Conservation (phyloP, 2,888 invertebrate genomes). For the Amphipoea lucens region DNA sequence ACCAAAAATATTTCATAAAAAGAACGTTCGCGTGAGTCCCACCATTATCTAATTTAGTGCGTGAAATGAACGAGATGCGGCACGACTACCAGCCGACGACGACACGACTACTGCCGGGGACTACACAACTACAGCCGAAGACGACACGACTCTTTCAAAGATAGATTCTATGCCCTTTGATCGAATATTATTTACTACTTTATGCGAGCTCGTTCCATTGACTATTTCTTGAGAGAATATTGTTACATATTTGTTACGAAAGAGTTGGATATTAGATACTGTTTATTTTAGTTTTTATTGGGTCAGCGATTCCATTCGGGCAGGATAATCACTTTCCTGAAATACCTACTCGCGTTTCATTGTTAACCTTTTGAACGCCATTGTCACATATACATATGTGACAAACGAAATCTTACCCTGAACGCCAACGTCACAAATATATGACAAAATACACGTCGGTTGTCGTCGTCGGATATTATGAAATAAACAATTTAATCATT, state of each 20-base stretch:
- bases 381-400: too few relatives aligned
- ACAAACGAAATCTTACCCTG: too few relatives aligned
- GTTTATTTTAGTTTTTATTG: conserved; percentile 10
- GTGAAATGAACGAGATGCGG: conserved; percentile 83
- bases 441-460: too few relatives aligned
- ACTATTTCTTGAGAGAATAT: conserved; percentile 12
- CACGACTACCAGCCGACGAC: conserved; percentile 73
- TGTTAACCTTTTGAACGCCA: too few relatives aligned
- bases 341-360: neutral
- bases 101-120: conserved; percentile 42
- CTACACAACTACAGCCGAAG: neutral
- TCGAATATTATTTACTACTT: conserved; percentile 54
- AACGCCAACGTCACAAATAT: too few relatives aligned
- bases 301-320: neutral
- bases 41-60: conserved; percentile 84
- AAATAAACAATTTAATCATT: too few relatives aligned
- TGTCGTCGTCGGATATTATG: too few relatives aligned
- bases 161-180: conserved; percentile 81
- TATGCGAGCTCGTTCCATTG: conserved; percentile 26
- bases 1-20: conserved; percentile 54
- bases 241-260: conserved; percentile 4
- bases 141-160: conserved; percentile 73
- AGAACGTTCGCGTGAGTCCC: conserved; percentile 81
- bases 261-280: neutral
- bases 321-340: neutral